Percentiles rank a stretch among this genome's conserved stretches.
phyloP scores from a whole-genome alignment of 2,113 vertebrate genomes.

The Podocnemis expansa region DNA sequence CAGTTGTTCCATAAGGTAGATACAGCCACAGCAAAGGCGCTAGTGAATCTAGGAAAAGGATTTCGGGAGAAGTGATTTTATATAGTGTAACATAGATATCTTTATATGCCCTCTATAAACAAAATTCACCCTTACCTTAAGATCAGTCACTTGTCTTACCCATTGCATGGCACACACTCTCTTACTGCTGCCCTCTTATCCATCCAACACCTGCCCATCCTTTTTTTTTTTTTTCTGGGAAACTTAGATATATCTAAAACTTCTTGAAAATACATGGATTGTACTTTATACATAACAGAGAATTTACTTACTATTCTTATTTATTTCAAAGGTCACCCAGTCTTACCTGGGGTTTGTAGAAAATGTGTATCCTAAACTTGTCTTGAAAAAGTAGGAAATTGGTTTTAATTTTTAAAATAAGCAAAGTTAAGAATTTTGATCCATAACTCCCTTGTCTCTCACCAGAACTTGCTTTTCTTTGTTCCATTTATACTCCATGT shows the following conservation, averaged over 20 bases:
- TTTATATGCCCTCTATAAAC: neutral
- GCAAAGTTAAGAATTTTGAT: neutral
- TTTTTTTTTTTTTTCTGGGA: neutral
- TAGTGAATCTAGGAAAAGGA: neutral
- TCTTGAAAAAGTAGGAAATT: neutral
- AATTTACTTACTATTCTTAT: neutral
- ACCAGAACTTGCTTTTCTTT: neutral
- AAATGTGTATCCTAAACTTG: neutral
- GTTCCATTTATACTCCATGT: neutral
- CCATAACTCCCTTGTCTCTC: neutral
- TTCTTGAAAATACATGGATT: neutral
- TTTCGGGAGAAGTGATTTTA: neutral
- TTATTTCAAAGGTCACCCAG: neutral
- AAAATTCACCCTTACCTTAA: neutral
- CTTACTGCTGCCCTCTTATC: neutral
- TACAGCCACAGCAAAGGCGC: neutral
- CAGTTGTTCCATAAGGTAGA: neutral
- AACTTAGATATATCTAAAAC: neutral
- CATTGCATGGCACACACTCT: rapidly evolving
- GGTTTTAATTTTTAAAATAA: neutral
- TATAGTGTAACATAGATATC: rapidly evolving
- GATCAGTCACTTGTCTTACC: neutral
- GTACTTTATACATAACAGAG: neutral
- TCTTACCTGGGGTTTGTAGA: neutral
- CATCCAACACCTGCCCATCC: neutral